These are phyloP conservation scores for Scolopax mira DNA, from an alignment of 2,113 vertebrate species.

Conservation along the genomic window DNA sequence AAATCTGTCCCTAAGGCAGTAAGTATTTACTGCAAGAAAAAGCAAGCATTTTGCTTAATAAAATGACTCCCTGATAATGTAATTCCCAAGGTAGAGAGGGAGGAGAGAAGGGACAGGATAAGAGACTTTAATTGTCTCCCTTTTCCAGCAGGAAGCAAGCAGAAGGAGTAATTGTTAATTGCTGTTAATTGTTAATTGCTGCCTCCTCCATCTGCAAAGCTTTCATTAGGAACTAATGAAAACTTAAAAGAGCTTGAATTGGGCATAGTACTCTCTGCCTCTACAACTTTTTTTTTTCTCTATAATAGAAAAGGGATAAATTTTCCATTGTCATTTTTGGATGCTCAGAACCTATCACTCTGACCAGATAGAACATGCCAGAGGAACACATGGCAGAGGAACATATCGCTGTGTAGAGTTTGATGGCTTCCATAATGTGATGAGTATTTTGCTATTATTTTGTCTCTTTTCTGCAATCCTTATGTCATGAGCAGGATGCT, in stretches of 20 bases:
- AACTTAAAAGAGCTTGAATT: neutral
- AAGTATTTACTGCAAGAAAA: neutral
- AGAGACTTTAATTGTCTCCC: constrained; percentile 23
- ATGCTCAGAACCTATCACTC: neutral
- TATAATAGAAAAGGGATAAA: neutral
- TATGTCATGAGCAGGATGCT: neutral
- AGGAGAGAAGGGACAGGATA: neutral
- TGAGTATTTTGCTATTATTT: neutral
- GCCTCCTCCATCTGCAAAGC: constrained; percentile 15
- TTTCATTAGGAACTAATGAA: constrained; percentile 31
- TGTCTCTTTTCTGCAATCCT: neutral
- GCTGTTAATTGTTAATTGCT: constrained; percentile 52
- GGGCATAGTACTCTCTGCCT: neutral
- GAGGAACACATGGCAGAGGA: neutral
- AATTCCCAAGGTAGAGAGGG: neutral
- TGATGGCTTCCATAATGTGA: neutral
- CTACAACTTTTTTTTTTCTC: neutral
- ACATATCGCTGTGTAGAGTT: neutral
- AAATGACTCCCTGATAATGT: neutral
- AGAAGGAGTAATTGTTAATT: constrained; percentile 49
- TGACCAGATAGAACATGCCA: neutral
- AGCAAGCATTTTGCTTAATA: neutral
- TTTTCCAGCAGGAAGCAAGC: constrained; percentile 40
- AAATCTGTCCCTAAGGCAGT: neutral
- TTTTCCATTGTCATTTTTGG: neutral